phyloP scores from a whole-genome alignment of 2,797 vertebrate genomes.

The Urocyon cinereoargenteus region DNA sequence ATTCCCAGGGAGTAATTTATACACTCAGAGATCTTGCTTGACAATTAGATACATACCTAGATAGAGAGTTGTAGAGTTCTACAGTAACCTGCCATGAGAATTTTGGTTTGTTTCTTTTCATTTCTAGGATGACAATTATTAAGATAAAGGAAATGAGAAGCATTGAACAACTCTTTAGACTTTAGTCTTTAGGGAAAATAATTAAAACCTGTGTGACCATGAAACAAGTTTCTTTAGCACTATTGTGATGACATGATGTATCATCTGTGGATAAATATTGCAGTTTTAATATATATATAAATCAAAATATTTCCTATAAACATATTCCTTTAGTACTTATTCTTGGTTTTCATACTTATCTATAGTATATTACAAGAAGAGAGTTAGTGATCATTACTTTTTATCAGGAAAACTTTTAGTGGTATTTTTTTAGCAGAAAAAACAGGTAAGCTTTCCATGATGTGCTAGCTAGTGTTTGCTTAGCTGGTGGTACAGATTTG shows the following conservation, averaged over 20 bases:
- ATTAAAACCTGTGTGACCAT: background rate
- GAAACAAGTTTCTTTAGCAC: background rate
- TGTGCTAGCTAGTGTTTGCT: background rate
- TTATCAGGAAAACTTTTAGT: conserved; percentile 15
- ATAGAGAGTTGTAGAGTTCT: conserved; percentile 49
- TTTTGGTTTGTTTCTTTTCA: conserved; percentile 65
- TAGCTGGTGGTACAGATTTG: background rate
- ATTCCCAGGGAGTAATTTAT: conserved; percentile 67
- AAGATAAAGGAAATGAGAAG: conserved; percentile 61
- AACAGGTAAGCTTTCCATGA: background rate
- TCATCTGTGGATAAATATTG: background rate
- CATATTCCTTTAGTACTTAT: background rate
- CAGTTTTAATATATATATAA: background rate
- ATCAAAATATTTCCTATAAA: conserved; percentile 17
- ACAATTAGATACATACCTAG: conserved; percentile 67
- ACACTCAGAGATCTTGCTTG: conserved; percentile 44
- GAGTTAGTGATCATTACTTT: background rate
- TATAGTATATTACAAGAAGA: background rate
- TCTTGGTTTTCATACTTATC: background rate
- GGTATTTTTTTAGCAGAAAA: conserved; percentile 50
- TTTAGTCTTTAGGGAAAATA: conserved; percentile 8
- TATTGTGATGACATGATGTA: background rate
- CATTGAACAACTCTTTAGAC: conserved; percentile 7
- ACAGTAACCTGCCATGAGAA: conserved; percentile 34
- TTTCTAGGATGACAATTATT: conserved; percentile 50